Evolutionary conservation across 92 coral and sea anemone species (phyloP), one percentile per base, ranked within the genome.

Genomic region (Palythoa caribaeorum): DNA sequence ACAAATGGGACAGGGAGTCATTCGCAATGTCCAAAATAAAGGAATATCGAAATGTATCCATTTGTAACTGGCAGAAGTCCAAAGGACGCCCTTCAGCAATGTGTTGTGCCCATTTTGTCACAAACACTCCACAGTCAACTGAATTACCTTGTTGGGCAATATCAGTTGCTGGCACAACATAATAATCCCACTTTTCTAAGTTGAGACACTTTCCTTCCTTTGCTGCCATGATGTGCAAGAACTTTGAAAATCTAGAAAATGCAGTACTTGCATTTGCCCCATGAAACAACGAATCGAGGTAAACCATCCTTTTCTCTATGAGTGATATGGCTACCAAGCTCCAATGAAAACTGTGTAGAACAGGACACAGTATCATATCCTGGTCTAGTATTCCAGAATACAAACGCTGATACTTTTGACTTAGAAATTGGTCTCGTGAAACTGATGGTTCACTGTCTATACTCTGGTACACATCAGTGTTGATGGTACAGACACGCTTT

Each of bases 51-150:
- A 88, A 88, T 38, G 38, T 80, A 10, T 73, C 55, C 14, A 80
- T 88, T 17, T 80, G 37, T 5, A 14, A 14, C 28, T 44, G 48
- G 6, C 20, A 14, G 68, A 60, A 60, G 15, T 60, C 69, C 3
- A 14, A 19, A 14, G 69, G 69, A 17, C 68, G 16, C 16, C 69
- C 69, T 19, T 60, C 69, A 19, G 69, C 69, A 60, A 88, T 88
- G 60, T 80, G 91, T 57, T 88, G 80, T 8, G 87, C 91, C 87
- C 83, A 83, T 83, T 89, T 89, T 16, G 81, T 62, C 11, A 78
- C 85, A 47, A 88, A 88, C 54, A 88, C 80, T 20, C 91, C 91
- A 83, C 87, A 88, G 59, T 88, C 91, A 16, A 39, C 16, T 15
- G 50, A 62, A 69, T 74, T 81, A 2, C 54, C 38, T 66, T 88